Evolutionary conservation across 2,113 vertebrate genomes (phyloP).

Genomic region (Nycticebus coucang): DNA sequence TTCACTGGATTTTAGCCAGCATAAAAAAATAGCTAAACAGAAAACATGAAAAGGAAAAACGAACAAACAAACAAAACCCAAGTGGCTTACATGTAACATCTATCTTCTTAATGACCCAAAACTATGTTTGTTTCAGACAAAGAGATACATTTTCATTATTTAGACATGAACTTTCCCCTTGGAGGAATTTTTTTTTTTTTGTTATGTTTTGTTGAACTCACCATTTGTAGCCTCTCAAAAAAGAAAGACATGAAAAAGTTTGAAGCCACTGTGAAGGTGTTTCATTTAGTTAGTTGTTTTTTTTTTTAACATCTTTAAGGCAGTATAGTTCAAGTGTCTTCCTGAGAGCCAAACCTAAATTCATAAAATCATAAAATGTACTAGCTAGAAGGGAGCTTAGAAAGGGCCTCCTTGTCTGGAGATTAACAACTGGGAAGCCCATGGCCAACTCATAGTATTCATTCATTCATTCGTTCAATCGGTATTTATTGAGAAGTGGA

Average conservation of each 20-base stretch:
- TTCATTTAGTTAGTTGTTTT: neutral
- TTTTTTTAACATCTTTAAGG: neutral
- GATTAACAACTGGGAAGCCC: neutral
- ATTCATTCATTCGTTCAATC: neutral
- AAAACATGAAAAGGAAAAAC: constrained; percentile 31
- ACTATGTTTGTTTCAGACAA: constrained; percentile 70
- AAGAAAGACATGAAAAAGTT: neutral
- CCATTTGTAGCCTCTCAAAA: constrained; percentile 49
- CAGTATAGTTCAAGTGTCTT: constrained; percentile 5
- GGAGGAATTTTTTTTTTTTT: constrained; percentile 60
- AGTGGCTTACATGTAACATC: constrained; percentile 67
- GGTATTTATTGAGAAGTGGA: neutral
- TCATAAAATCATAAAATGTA: neutral
- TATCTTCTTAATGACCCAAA: constrained; percentile 77
- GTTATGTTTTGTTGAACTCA: constrained; percentile 63
- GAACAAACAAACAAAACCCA: neutral
- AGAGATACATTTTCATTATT: constrained; percentile 75
- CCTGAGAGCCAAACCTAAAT: constrained; percentile 1
- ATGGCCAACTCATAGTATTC: neutral
- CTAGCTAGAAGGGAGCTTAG: constrained; percentile 17
- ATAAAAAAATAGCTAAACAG: constrained; percentile 74
- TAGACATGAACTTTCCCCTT: constrained; percentile 73
- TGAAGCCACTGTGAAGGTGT: constrained; percentile 7
- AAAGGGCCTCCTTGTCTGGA: neutral
- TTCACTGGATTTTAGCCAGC: constrained; percentile 77